Conservation (phyloP, 2,113 vertebrate genomes). For the Alaudala cheleensis region DNA sequence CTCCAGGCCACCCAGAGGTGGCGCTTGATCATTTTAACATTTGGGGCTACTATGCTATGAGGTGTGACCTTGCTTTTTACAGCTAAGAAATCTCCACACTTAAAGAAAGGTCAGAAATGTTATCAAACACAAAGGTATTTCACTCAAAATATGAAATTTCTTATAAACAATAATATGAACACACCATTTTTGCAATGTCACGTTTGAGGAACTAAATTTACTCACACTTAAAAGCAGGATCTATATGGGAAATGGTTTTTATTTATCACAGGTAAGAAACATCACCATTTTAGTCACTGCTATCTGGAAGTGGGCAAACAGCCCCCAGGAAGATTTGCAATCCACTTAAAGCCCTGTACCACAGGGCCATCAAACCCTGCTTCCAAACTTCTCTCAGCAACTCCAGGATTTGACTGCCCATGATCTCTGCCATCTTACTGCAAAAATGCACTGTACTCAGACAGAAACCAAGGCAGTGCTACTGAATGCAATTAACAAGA, state of each 20-base stretch:
- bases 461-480: background rate
- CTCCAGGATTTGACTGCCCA: background rate
- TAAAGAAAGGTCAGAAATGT: background rate
- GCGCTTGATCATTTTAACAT: background rate
- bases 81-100: background rate
- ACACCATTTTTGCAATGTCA: background rate
- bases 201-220: background rate
- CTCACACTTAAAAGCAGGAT: background rate
- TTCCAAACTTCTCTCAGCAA: background rate
- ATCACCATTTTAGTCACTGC: background rate
- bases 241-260: background rate
- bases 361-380: background rate
- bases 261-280: background rate
- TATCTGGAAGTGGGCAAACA: background rate
- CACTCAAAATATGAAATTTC: background rate
- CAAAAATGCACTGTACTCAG: background rate
- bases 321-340: background rate
- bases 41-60: background rate
- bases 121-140: background rate
- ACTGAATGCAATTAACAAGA: conserved; percentile 65
- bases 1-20: background rate
- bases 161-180: background rate
- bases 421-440: background rate
- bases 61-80: background rate
- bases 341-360: background rate